Percentiles rank a stretch among this genome's conserved stretches.
Conservation (phyloP, 2,113 vertebrate genomes). For the Hystrix cristata region DNA sequence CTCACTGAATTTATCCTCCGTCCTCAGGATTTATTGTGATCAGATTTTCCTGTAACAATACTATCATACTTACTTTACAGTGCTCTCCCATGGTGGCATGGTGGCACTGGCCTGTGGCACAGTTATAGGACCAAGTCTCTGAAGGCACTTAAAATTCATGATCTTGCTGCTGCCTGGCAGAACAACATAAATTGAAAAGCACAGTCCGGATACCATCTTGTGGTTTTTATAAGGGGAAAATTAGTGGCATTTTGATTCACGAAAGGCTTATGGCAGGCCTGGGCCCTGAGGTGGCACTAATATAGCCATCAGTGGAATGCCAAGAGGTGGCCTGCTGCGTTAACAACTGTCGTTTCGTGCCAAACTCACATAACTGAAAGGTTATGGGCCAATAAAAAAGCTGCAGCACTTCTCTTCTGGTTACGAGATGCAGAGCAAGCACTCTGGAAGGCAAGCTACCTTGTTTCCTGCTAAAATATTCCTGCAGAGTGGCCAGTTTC, state of each 20-base stretch:
- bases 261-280: slow-evolving; percentile 79
- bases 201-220: slow-evolving; percentile 81
- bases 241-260: slow-evolving; percentile 79
- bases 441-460: slow-evolving; percentile 67
- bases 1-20: slow-evolving; percentile 61
- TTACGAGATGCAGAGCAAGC: slow-evolving; percentile 67
- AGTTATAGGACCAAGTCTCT: slow-evolving; percentile 77
- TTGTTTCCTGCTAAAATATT: slow-evolving; percentile 72
- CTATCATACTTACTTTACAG: slow-evolving; percentile 66
- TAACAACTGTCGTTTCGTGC: slow-evolving; percentile 82
- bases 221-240: slow-evolving; percentile 80
- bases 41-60: slow-evolving; percentile 75
- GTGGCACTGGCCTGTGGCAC: slow-evolving; percentile 58
- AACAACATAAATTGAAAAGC: slow-evolving; percentile 82
- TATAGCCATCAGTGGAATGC: slow-evolving; percentile 83
- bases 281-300: slow-evolving; percentile 80
- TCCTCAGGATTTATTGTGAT: slow-evolving; percentile 61
- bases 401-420: slow-evolving; percentile 49
- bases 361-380: slow-evolving; percentile 82
- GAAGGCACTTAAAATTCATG: slow-evolving; percentile 82
- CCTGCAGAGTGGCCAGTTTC: slow-evolving; percentile 37
- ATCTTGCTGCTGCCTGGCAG: slow-evolving; percentile 62
- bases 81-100: slow-evolving; percentile 40
- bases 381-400: slow-evolving; percentile 84
- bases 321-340: slow-evolving; percentile 82